Percentiles rank a stretch among this genome's conserved stretches.
These are phyloP conservation scores for Macrosteles quadrilineatus DNA, from an alignment of 1,140 invertebrate species.

Conservation along the genomic window DNA sequence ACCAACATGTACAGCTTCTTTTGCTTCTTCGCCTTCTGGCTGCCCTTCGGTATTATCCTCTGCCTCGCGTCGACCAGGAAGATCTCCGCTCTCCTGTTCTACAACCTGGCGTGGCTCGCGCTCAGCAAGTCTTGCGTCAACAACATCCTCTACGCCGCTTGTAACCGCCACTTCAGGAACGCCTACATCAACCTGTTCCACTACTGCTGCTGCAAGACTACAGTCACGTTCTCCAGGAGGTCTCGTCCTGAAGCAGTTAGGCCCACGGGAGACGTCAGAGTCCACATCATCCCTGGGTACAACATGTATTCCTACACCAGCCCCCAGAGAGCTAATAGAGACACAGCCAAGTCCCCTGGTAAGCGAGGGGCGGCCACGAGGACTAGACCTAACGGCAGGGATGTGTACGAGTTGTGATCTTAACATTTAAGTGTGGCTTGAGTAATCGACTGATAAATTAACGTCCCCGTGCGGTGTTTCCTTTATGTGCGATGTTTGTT, in stretches of 20 bases:
- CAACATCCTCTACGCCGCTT: conserved; percentile 64
- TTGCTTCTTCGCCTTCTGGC: conserved; percentile 66
- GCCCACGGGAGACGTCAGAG: conserved; percentile 64
- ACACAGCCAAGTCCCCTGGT: conserved; percentile 33
- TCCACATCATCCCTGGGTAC: conserved; percentile 74
- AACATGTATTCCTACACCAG: conserved; percentile 68
- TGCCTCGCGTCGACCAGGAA: conserved; percentile 55
- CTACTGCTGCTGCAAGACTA: conserved; percentile 81
- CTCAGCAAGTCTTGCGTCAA: conserved; percentile 67
- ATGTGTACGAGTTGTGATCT: conserved; percentile 60
- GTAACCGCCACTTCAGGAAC: conserved; percentile 66
- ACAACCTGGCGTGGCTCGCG: conserved; percentile 66
- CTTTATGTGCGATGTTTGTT: too few relatives aligned
- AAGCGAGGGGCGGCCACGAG: conserved; percentile 46
- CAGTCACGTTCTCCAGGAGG: conserved; percentile 66
- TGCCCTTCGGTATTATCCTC: conserved; percentile 61
- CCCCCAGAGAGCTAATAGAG: conserved; percentile 50
- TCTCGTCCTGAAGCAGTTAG: conserved; percentile 56
- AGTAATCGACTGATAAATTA: too few relatives aligned
- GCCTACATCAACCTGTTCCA: conserved; percentile 76
- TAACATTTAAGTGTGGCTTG: neutral
- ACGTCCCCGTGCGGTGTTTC: too few relatives aligned
- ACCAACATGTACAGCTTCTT: conserved; percentile 65
- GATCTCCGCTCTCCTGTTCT: conserved; percentile 56
- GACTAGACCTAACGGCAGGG: conserved; percentile 52